These are phyloP conservation scores for Pseudachorutes palmiensis DNA, from an alignment of 1,140 invertebrate species.

Conservation along the genomic window DNA sequence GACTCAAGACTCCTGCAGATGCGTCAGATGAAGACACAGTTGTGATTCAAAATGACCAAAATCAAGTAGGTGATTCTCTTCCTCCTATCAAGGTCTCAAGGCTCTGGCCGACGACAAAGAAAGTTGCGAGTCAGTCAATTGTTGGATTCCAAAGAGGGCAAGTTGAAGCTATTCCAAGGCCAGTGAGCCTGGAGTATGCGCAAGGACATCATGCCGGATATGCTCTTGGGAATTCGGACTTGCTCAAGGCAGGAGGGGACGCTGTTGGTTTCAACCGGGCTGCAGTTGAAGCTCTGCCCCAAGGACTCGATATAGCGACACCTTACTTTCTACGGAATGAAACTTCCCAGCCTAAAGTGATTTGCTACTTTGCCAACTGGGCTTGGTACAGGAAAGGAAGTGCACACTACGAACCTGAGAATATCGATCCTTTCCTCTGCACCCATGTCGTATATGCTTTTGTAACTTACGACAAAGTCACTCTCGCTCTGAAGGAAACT, in stretches of 20 bases:
- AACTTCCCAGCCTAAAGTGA: constrained; percentile 49
- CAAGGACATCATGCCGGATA: no score
- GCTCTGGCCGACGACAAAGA: not conserved
- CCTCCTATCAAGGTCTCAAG: not conserved
- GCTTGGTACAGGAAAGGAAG: constrained; percentile 71
- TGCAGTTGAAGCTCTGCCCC: not conserved
- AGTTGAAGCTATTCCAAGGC: not conserved
- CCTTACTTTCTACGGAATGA: not conserved
- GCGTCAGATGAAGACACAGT: not conserved
- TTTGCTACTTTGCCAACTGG: constrained; percentile 86
- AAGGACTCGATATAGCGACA: not conserved
- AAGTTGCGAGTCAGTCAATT: not conserved
- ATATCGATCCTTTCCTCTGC: constrained; percentile 68
- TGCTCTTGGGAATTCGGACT: not conserved
- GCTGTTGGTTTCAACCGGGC: not conserved
- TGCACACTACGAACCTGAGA: constrained; percentile 75
- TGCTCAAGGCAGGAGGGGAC: not conserved
- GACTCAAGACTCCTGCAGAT: not conserved
- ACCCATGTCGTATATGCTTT: constrained; percentile 85
- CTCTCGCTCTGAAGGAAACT: constrained; percentile 62
- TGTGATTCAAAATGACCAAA: not conserved
- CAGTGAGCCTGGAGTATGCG: not conserved
- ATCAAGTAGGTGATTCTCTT: not conserved
- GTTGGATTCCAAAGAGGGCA: not conserved
- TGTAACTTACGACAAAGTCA: constrained; percentile 70